Evolutionary conservation across 23 tunicate species (phyloP).

Genomic region (Diplosoma virens): DNA sequence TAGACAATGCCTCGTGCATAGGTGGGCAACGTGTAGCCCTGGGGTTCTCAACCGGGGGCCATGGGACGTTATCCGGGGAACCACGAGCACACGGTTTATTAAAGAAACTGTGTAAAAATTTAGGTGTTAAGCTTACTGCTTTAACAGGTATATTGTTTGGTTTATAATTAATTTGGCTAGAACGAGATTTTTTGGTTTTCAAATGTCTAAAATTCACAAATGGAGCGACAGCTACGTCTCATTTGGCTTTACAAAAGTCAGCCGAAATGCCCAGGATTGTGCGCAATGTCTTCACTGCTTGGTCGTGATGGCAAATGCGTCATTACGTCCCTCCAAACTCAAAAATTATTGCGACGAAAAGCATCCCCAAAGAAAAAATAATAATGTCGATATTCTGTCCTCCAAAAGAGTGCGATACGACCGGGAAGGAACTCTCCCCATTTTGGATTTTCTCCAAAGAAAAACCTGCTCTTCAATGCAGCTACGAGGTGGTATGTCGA

Average conservation of each 20-base stretch:
- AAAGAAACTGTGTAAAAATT: too few relatives aligned
- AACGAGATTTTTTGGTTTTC: neutral
- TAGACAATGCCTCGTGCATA: too few relatives aligned
- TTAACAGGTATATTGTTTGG: too few relatives aligned
- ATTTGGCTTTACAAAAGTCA: conserved; percentile 28
- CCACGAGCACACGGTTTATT: neutral
- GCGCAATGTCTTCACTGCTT: conserved; percentile 42
- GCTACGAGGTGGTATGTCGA: conserved; percentile 33
- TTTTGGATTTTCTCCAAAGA: conserved; percentile 27
- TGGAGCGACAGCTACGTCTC: conserved; percentile 20
- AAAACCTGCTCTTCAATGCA: conserved; percentile 40
- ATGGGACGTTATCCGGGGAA: conserved; percentile 6
- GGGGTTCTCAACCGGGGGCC: conserved; percentile 7
- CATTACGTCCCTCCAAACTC: conserved; percentile 36
- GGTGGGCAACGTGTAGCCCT: too few relatives aligned
- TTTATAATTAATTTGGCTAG: too few relatives aligned
- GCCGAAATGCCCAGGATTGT: conserved; percentile 22
- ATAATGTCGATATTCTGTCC: conserved; percentile 9
- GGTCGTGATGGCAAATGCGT: conserved; percentile 33
- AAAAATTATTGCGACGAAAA: conserved; percentile 26
- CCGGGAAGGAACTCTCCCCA: conserved; percentile 30
- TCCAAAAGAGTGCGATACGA: conserved; percentile 41
- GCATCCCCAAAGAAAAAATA: conserved; percentile 1
- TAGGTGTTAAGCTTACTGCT: too few relatives aligned
- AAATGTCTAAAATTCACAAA: conserved; percentile 19